A percentile compares a stretch with the other conserved stretches of the same genome.
phyloP scores from a whole-genome alignment of 2,113 vertebrate genomes.

The Campylomormyrus numenius region DNA sequence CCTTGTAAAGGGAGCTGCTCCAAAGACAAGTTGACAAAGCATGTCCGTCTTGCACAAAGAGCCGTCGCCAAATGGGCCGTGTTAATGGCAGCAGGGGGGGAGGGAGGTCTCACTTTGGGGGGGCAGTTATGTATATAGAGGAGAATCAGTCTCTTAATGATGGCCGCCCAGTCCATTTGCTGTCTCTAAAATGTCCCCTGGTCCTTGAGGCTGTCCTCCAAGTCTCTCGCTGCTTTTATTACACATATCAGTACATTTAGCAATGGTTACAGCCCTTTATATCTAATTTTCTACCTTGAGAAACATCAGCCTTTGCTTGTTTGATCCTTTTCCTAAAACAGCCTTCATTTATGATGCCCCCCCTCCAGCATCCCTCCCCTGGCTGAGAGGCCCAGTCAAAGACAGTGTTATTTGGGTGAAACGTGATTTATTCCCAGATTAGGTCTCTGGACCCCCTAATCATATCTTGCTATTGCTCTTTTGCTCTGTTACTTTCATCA shows the following conservation, averaged over 20 bases:
- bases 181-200: neutral
- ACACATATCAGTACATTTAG: neutral
- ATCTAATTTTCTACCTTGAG: neutral
- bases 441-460: neutral
- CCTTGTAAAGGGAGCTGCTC: slow-evolving; percentile 55
- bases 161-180: slow-evolving; percentile 39
- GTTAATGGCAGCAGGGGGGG: slow-evolving; percentile 48
- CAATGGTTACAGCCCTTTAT: neutral
- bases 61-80: slow-evolving; percentile 53
- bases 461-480: neutral
- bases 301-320: neutral
- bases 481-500: neutral
- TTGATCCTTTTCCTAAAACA: neutral
- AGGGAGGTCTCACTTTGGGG: slow-evolving; percentile 44
- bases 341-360: neutral
- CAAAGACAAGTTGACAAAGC: slow-evolving; percentile 63
- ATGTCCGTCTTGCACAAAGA: slow-evolving; percentile 51
- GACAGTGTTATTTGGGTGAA: neutral
- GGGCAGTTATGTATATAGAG: slow-evolving; percentile 55
- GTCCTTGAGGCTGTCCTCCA: neutral
- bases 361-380: neutral
- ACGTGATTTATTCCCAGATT: neutral
- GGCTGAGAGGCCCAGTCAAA: neutral
- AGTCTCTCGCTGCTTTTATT: neutral
- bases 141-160: slow-evolving; percentile 54